Percentiles rank a stretch among this genome's conserved stretches.
These are phyloP conservation scores for Hyperoplus lanceolatus DNA, from an alignment of 2,797 vertebrate genomes.

Conservation along the genomic window DNA sequence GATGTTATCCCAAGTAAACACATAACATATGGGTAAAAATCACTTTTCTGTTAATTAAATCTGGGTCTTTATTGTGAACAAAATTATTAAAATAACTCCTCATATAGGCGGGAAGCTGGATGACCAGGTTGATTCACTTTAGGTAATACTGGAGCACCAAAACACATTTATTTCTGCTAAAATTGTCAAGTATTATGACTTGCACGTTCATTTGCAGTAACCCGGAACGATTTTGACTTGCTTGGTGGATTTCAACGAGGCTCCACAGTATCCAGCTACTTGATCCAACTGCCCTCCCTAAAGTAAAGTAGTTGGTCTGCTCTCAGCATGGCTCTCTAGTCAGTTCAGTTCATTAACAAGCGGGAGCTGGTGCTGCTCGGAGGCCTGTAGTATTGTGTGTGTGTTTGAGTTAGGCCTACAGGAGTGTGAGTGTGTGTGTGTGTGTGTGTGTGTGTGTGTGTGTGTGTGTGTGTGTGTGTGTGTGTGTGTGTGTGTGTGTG, in stretches of 20 bases:
- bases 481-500: slow-evolving; percentile 24
- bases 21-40: not conserved
- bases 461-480: slow-evolving; percentile 31
- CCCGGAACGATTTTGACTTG: slow-evolving; percentile 36
- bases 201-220: slow-evolving; percentile 5
- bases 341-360: slow-evolving; percentile 61
- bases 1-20: not conserved
- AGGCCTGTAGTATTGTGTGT: slow-evolving; percentile 39
- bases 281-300: slow-evolving; percentile 62
- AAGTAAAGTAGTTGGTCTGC: slow-evolving; percentile 51
- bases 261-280: slow-evolving; percentile 59
- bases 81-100: not conserved
- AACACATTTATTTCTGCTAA: slow-evolving; percentile 38
- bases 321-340: slow-evolving; percentile 52
- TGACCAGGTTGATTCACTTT: not conserved
- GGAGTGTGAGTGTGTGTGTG: slow-evolving; percentile 25
- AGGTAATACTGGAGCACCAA: not conserved
- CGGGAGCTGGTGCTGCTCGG: slow-evolving; percentile 50
- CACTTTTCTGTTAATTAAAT: not conserved
- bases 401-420: slow-evolving; percentile 27
- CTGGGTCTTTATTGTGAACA: not conserved
- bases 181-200: slow-evolving; percentile 29
- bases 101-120: not conserved
- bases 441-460: slow-evolving; percentile 20
- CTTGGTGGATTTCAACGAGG: slow-evolving; percentile 57